phyloP scores from a whole-genome alignment of 1,140 invertebrate genomes.

The Leptinotarsa defecta region DNA sequence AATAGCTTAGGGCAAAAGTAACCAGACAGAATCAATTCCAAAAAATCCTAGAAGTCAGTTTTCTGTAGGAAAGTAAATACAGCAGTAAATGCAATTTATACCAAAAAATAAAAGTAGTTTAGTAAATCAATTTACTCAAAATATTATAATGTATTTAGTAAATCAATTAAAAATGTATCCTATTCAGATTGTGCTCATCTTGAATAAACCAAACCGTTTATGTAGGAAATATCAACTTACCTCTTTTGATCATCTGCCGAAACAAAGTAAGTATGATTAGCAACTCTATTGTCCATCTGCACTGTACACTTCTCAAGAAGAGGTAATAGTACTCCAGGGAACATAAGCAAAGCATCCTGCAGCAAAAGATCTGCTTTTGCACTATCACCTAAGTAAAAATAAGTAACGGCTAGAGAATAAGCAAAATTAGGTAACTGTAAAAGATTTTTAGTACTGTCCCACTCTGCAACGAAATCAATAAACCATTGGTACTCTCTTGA shows the following conservation, averaged over 20 bases:
- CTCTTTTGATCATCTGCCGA: constrained; percentile 39
- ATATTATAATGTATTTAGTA: too few species aligned
- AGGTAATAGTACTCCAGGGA: constrained; percentile 75
- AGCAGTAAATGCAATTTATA: too few species aligned
- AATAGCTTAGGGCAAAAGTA: too few species aligned
- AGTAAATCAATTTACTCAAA: too few species aligned
- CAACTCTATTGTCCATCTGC: constrained; percentile 69
- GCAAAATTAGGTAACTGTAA: constrained; percentile 86
- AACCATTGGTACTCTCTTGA: constrained; percentile 84
- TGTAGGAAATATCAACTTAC: constrained; percentile 35
- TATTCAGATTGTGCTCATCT: constrained; percentile 3
- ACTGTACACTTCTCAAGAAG: constrained; percentile 80
- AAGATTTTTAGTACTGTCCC: constrained; percentile 71
- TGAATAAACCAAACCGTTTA: background rate
- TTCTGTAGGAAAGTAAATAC: too few species aligned
- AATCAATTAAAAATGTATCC: background rate
- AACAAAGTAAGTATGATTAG: constrained; percentile 60
- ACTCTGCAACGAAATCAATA: constrained; percentile 70
- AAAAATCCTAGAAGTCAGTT: too few species aligned
- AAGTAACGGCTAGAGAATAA: constrained; percentile 80
- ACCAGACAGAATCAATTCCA: too few species aligned
- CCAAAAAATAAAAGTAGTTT: too few species aligned
- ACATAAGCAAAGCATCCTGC: constrained; percentile 77
- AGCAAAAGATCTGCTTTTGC: constrained; percentile 63
- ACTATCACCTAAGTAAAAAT: constrained; percentile 64